Evolutionary conservation across 1,140 invertebrate species (phyloP), one percentile per base, ranked within the genome.

Genomic region (Venturia canescens): DNA sequence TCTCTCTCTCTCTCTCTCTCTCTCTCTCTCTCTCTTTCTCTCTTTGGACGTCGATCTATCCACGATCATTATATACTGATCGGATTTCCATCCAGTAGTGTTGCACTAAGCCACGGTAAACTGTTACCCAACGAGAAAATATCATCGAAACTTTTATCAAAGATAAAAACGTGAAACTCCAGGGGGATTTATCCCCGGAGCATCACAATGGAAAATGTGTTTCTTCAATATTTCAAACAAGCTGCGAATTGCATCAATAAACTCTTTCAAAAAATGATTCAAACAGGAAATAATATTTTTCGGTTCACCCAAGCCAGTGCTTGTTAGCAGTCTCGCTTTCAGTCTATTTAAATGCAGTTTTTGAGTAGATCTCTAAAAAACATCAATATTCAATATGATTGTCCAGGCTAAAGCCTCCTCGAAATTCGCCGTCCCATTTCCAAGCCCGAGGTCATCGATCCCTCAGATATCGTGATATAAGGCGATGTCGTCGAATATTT

Each of bases 41-140:
- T 23, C 57, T 23, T 27, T 18, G 11, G n/a, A 9, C 27, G 3
- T 26, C 60, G n/a, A 3, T 63, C 60, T 63, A 29, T 31, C 66
- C n/a, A 29, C 15, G 29, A 69, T 69, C 66, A n/a, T 29, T 69
- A 69, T 69, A 69, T 69, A 69, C 27, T 66, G 27, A 66, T 66
- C 60, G 23, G 23, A 27, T 15, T 66, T 27, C 60, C 60, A 66
- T 23, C 9, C 21, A 23, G 23, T 4, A 4, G 60, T 27, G 23
- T 0, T 3, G 60, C n/a, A 66, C 21, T 66, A 66, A 66, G 21
- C 60, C 60, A 66, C n/a, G 60, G 23, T 15, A 26, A 66, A 66
- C 60, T 66, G 60, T 13, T 26, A 23, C 11, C 23, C 23, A 66
- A 66, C 26, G 60, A 26, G 26, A 13, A 66, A 66, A 66, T 27